Evolutionary conservation across 2,888 invertebrate species (phyloP).

Genomic region (Lucinisca nassula): DNA sequence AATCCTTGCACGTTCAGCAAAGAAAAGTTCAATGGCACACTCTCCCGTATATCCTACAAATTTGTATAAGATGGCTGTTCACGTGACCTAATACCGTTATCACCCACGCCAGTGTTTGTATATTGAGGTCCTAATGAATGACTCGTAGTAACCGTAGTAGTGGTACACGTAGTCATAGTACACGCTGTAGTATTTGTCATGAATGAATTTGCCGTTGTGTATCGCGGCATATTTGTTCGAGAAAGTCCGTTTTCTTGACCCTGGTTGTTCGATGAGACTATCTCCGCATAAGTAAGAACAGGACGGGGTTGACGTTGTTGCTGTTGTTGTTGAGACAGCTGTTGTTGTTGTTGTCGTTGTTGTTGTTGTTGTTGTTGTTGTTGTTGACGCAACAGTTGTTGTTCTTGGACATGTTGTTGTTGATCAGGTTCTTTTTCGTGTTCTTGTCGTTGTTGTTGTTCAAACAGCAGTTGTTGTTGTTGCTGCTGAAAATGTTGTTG

Average conservation of each 20-base stretch:
- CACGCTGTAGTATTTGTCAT: background rate
- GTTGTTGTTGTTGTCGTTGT: no score
- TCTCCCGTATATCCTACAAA: conserved; percentile 1
- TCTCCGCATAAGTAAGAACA: background rate
- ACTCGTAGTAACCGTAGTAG: background rate
- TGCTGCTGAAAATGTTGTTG: background rate
- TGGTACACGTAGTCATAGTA: background rate
- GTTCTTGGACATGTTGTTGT: no score
- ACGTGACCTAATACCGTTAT: background rate
- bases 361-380: background rate
- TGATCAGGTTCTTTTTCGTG: background rate
- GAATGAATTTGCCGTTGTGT: background rate
- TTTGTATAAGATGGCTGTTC: background rate
- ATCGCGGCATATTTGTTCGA: background rate
- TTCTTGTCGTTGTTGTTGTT: background rate
- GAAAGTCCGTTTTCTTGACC: no score
- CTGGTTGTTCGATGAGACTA: background rate
- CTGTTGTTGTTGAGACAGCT: no score
- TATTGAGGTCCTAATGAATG: background rate
- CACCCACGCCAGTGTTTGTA: background rate
- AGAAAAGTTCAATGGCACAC: background rate
- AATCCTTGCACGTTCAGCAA: background rate
- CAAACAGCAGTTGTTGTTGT: background rate
- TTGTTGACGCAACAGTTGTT: no score
- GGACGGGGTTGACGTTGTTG: background rate